A percentile compares a stretch with the other conserved stretches of the same genome.
Evolutionary conservation across 37 sponge, comb jelly and placozoan species (phyloP).

Genomic region (Halisarca cf. caerulea): DNA sequence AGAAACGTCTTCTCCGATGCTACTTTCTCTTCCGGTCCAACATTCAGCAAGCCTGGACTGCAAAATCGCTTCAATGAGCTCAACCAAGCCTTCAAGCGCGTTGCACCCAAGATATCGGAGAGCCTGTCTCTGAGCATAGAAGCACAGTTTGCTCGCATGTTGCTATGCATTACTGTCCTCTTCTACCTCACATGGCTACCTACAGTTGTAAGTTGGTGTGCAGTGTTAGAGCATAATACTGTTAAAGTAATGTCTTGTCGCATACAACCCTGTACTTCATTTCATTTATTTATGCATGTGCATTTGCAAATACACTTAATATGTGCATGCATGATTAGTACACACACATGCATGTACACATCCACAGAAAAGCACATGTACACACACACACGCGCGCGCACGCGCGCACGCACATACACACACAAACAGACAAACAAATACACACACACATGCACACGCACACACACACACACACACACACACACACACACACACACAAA

Average conservation of each 20-base stretch:
- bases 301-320: not conserved
- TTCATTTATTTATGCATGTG: not conserved
- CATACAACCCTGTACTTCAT: not conserved
- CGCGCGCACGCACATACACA: conserved; percentile 28
- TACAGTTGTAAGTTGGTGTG: conserved; percentile 51
- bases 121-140: conserved; percentile 74
- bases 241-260: not conserved
- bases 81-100: conserved; percentile 53
- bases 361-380: no score
- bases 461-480: conserved; percentile 34
- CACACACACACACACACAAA: not conserved
- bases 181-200: conserved; percentile 80
- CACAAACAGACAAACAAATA: conserved; percentile 21
- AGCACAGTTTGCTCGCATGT: conserved; percentile 80
- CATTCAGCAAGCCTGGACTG: conserved; percentile 51
- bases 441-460: conserved; percentile 29
- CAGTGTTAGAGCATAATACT: not conserved
- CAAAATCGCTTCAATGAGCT: conserved; percentile 50
- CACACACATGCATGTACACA: no score
- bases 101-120: conserved; percentile 59
- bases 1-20: conserved; percentile 28
- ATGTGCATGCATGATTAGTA: no score
- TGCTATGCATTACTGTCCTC: conserved; percentile 56
- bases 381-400: conserved; percentile 47
- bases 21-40: not conserved